A percentile compares a stretch with the other conserved stretches of the same genome.
Conservation (phyloP, 2,113 vertebrate species). For the Malurus cyaneus region DNA sequence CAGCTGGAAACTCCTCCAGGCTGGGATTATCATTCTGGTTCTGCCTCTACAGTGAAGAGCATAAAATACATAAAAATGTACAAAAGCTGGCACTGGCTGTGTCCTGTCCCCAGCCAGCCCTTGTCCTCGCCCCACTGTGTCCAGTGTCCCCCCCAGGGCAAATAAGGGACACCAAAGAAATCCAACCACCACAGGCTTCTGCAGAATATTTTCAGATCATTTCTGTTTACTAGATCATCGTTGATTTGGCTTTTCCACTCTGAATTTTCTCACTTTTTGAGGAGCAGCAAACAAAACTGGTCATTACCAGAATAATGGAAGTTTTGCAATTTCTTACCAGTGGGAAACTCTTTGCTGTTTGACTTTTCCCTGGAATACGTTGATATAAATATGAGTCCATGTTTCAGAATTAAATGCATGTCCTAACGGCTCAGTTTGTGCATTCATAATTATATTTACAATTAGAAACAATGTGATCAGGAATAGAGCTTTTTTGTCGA, state of each 20-base stretch:
- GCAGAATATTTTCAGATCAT: neutral
- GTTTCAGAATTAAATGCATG: conserved; percentile 25
- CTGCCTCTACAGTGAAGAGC: neutral
- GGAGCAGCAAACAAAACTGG: neutral
- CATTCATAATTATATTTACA: conserved; percentile 34
- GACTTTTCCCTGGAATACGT: neutral
- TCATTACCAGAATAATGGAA: neutral
- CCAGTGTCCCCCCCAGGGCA: neutral
- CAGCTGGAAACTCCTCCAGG: neutral
- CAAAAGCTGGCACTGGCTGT: neutral
- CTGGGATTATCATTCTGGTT: neutral
- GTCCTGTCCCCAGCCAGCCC: neutral
- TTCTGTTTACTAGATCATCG: neutral
- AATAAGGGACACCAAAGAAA: neutral
- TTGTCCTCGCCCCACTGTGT: fast-evolving
- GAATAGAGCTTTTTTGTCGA: neutral
- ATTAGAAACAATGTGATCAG: conserved; percentile 14
- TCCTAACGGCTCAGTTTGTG: neutral
- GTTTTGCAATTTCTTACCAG: neutral
- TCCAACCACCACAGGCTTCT: neutral
- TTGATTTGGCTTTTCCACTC: neutral
- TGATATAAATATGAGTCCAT: neutral
- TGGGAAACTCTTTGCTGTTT: neutral
- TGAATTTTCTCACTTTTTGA: neutral
- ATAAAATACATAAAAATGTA: neutral